A percentile compares a stretch with the other conserved stretches of the same genome.
phyloP scores from a whole-genome alignment of 2,888 invertebrate species.

The Lasioglossum oenotherae region DNA sequence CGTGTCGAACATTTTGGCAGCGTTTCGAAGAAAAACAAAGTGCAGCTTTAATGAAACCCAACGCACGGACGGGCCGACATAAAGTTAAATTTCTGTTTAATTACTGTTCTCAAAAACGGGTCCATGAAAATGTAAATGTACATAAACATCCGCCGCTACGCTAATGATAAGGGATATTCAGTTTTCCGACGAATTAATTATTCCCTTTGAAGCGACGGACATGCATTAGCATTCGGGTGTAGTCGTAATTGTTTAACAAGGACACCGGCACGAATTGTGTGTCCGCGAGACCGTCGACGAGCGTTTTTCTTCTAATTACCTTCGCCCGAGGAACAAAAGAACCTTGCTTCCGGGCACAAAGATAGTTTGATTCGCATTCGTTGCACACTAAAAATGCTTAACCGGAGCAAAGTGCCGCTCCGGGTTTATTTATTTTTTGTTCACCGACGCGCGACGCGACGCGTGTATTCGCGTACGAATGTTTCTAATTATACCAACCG shows the following conservation, averaged over 20 bases:
- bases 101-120: neutral
- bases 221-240: neutral
- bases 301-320: conserved; percentile 17
- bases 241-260: conserved; percentile 3
- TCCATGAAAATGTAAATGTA: neutral
- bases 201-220: neutral
- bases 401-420: neutral
- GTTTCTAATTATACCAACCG: conserved; percentile 45
- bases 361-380: conserved; percentile 17
- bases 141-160: neutral
- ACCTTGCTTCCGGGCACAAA: neutral
- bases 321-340: neutral
- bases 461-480: conserved; percentile 28
- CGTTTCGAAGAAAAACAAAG: neutral
- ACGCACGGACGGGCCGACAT: neutral
- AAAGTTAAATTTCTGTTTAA: conserved; percentile 1
- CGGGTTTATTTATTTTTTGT: neutral
- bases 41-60: neutral
- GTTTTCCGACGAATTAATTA: neutral
- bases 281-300: neutral
- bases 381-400: conserved; percentile 6
- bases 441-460: neutral
- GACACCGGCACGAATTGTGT: too few species aligned
- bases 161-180: conserved; percentile 2
- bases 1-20: neutral